Evolutionary conservation across 1,140 invertebrate genomes (phyloP).

Genomic region (Streblospio benedicti): DNA sequence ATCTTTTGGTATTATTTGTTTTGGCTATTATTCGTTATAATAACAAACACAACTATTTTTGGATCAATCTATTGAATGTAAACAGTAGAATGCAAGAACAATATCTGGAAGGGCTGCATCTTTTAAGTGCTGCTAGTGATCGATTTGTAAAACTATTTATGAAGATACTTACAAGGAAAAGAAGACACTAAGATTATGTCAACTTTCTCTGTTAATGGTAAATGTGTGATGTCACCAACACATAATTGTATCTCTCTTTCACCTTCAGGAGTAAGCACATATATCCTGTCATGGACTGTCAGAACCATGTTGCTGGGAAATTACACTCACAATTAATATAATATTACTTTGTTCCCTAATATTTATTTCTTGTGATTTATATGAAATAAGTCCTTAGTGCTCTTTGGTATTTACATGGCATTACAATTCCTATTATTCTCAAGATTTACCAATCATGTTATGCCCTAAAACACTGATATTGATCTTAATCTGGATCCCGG

Average conservation of each 20-base stretch:
- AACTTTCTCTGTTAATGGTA: slow-evolving; percentile 31
- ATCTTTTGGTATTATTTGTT: not conserved
- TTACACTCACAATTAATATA: no score
- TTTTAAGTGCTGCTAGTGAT: not conserved
- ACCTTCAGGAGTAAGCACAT: slow-evolving; percentile 27
- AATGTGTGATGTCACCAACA: slow-evolving; percentile 38
- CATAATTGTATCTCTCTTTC: slow-evolving; percentile 32
- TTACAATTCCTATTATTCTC: no score
- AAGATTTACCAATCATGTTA: no score
- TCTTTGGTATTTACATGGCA: no score
- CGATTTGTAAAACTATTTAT: not conserved
- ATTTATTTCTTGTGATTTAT: no score
- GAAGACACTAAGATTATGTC: slow-evolving; percentile 43
- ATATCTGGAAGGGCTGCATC: not conserved
- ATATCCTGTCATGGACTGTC: not conserved
- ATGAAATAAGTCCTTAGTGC: no score
- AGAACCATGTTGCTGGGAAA: no score
- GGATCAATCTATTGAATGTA: not conserved
- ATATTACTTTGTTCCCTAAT: no score
- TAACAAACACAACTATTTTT: not conserved
- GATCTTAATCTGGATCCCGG: no score
- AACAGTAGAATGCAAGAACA: not conserved
- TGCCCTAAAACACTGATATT: no score
- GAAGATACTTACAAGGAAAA: slow-evolving; percentile 29
- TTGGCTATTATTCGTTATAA: not conserved